Percentiles rank a stretch among this genome's conserved stretches.
These are phyloP conservation scores for Chiloscyllium punctatum DNA, from an alignment of 2,797 vertebrate species.

Conservation along the genomic window DNA sequence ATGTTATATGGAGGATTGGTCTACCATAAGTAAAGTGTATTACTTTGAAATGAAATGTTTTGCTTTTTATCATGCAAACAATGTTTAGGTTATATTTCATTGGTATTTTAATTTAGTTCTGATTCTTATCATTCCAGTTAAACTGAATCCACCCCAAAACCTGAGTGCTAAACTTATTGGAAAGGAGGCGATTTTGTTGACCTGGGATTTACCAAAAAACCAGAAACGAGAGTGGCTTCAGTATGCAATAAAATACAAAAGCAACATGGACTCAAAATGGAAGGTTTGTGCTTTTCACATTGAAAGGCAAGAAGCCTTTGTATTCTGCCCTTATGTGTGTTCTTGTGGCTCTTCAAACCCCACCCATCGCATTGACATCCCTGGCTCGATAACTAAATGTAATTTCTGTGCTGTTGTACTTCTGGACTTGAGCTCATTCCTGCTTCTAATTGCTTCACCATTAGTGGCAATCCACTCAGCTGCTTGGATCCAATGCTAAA, in stretches of 20 bases:
- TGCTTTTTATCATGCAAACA: neutral
- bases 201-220: conserved; percentile 43
- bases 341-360: neutral
- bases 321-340: neutral
- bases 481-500: neutral
- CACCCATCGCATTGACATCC: neutral
- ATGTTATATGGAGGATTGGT: too few species aligned
- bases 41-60: neutral
- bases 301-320: neutral
- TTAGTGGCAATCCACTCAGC: neutral
- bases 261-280: conserved; percentile 48
- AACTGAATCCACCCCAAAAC: conserved; percentile 46
- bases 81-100: neutral
- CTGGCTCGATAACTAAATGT: too few species aligned
- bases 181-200: conserved; percentile 38
- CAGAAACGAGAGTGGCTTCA: conserved; percentile 32
- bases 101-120: neutral
- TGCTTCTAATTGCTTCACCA: too few species aligned
- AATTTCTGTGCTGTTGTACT: neutral
- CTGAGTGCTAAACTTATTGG: conserved; percentile 38
- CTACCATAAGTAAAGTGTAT: neutral
- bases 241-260: conserved; percentile 42
- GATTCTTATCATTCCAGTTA: conserved; percentile 48
- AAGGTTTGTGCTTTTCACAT: conserved; percentile 46
- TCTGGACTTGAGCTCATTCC: too few species aligned